Base-by-base conservation (phyloP, 2,888 invertebrate genomes). In the Oxycera nigricornis region DNA sequence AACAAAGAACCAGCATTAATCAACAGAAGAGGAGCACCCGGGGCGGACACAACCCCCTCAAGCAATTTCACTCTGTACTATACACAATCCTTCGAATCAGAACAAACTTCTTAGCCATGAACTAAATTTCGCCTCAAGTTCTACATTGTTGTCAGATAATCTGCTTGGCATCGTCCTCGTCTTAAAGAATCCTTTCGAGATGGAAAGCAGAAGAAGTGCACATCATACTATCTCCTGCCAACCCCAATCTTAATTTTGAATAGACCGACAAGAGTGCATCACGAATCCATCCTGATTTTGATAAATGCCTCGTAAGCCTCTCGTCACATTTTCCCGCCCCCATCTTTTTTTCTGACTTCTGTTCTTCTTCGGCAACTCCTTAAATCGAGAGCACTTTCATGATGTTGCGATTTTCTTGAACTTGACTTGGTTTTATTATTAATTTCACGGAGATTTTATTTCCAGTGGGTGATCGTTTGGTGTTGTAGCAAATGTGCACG, bases 21-120 rank as follows among this genome's bases (percentile, higher is more conserved):
- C 6, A 46, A 7, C 46, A 17, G 46, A 35, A 35, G 46, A 2
- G n/a, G 46, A 17, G 46, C 46, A 46, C 17, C 46, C 14, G 2
- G 17, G 14, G 46, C 14, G 11, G n/a, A 3, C 14, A 46, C 46
- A 3, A 3, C 46, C 46, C 46, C 6, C 14, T n/a, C 11, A 14
- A n/a, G 46, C 46, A 11, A 46, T n/a, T 46, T 46, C 46, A 17
- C 46, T n/a, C n/a, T n/a, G n/a, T n/a, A n/a, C n/a, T n/a, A 39
- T 39, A 39, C 7, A 39, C 39, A 39, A 7, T 39, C 39, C 39
- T 9, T 39, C 14, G 7, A 55, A 22, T 20, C 55, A 6, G 22
- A 55, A 55, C 24, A 55, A 55, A 55, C 55, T 55, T 55, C 55
- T 55, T 55, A 22, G 55, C 55, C 55, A 22, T 55, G 55, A 55